Conservation (phyloP, 1,140 invertebrate genomes). For the Drosophila lacertosa region DNA sequence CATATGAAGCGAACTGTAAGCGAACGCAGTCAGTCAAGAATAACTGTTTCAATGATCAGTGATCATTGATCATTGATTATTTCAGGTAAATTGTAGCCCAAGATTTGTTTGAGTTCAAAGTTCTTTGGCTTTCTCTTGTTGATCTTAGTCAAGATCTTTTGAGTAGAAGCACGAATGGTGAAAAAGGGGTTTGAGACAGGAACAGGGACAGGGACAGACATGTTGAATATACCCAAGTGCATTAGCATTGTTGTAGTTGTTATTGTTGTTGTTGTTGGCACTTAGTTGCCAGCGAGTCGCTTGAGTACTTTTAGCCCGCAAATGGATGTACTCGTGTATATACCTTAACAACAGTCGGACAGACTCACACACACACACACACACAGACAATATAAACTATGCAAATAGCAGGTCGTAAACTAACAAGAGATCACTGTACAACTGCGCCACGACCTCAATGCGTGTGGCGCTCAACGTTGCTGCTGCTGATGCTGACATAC, state of each 20-base stretch:
- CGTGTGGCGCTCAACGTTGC: neutral
- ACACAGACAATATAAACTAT: slow-evolving; percentile 39
- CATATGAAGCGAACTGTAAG: neutral
- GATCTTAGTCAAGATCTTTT: neutral
- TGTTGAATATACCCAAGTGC: slow-evolving; percentile 9
- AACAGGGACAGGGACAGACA: neutral
- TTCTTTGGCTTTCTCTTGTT: slow-evolving; percentile 16
- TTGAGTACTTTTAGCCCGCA: slow-evolving; percentile 2
- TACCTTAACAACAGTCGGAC: neutral
- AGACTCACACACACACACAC: neutral
- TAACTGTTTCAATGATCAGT: neutral
- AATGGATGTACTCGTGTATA: neutral
- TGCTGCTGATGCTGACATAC: neutral
- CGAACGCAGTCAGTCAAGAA: slow-evolving; percentile 2
- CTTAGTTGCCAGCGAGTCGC: slow-evolving; percentile 28
- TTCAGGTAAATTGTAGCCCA: too few relatives aligned
- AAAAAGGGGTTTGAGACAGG: too few relatives aligned
- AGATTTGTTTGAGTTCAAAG: slow-evolving; percentile 1
- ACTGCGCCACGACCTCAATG: slow-evolving; percentile 11
- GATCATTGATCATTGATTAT: neutral
- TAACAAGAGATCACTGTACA: slow-evolving; percentile 48
- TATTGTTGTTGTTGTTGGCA: slow-evolving; percentile 32
- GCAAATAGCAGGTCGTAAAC: slow-evolving; percentile 69
- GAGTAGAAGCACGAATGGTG: neutral
- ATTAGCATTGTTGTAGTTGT: slow-evolving; percentile 10